Conservation (phyloP, 37 sponge, comb jelly and placozoan species). For the Agelas oroides region DNA sequence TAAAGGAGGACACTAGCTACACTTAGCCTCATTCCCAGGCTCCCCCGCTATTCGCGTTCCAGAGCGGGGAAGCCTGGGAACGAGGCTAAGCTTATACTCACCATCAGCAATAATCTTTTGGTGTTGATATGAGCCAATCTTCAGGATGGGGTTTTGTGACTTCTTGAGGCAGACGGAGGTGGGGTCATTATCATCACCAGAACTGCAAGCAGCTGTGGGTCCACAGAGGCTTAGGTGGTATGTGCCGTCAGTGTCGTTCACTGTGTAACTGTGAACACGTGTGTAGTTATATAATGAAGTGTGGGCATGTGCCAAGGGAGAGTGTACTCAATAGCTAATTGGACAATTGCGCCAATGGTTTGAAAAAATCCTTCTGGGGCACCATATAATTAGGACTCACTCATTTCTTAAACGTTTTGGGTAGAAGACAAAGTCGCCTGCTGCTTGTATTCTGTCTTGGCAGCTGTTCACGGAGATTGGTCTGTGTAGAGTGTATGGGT, state of each 20-base stretch:
- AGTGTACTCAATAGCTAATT: too few species aligned
- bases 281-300: not conserved
- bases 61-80: too few species aligned
- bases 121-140: constrained; percentile 13
- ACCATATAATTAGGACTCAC: too few species aligned
- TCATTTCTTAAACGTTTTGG: constrained; percentile 4
- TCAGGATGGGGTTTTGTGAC: not conserved
- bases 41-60: too few species aligned
- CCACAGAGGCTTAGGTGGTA: constrained; percentile 45
- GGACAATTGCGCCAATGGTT: too few species aligned
- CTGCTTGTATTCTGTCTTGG: not conserved
- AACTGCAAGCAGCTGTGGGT: too few species aligned
- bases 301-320: too few species aligned
- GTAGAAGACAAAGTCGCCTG: not conserved
- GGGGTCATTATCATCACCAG: not conserved
- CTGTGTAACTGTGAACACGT: not conserved
- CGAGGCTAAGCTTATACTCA: too few species aligned
- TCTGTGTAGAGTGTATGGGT: not conserved
- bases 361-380: too few species aligned
- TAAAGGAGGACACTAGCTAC: too few species aligned
- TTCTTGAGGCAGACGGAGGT: constrained; percentile 20
- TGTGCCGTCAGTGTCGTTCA: not conserved
- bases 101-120: constrained; percentile 32
- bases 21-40: too few species aligned
- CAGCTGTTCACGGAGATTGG: not conserved